Percentiles rank a stretch among this genome's conserved stretches.
Conservation (phyloP, 2,113 vertebrate genomes). For the Takifugu bimaculatus region DNA sequence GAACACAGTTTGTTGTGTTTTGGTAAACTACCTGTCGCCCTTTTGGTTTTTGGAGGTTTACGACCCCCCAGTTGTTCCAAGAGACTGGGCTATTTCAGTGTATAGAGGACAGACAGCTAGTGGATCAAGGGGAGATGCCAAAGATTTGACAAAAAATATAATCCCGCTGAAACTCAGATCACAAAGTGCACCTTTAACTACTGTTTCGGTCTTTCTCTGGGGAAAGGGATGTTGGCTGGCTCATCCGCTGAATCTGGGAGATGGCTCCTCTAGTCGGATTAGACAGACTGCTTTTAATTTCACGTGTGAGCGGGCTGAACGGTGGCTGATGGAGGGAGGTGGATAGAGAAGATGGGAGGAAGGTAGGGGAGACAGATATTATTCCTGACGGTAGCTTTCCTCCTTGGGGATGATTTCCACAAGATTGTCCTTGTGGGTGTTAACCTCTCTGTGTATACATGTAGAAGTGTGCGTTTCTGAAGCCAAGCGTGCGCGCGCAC, state of each 20-base stretch:
- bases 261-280: conserved; percentile 60
- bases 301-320: conserved; percentile 70
- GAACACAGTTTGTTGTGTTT: no score
- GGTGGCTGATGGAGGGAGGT: conserved; percentile 50
- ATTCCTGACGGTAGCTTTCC: conserved; percentile 37
- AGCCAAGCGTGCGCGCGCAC: conserved; percentile 2
- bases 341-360: conserved; percentile 34
- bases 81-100: no score
- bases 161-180: no score
- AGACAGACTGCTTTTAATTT: conserved; percentile 76
- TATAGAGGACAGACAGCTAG: no score
- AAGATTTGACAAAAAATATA: no score
- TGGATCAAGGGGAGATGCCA: no score
- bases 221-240: conserved; percentile 32
- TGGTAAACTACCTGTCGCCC: no score
- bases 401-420: conserved; percentile 58
- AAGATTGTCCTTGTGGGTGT: conserved; percentile 43
- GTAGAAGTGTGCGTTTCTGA: conserved; percentile 23
- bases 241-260: conserved; percentile 36
- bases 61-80: no score
- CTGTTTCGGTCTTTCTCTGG: conserved; percentile 45
- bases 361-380: conserved; percentile 40
- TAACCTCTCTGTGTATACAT: conserved; percentile 27
- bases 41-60: no score
- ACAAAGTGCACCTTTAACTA: conserved; percentile 29